Percentiles rank a stretch among this genome's conserved stretches.
These are phyloP conservation scores for Ramphastos sulfuratus DNA, from an alignment of 2,113 vertebrate species.

Conservation along the genomic window DNA sequence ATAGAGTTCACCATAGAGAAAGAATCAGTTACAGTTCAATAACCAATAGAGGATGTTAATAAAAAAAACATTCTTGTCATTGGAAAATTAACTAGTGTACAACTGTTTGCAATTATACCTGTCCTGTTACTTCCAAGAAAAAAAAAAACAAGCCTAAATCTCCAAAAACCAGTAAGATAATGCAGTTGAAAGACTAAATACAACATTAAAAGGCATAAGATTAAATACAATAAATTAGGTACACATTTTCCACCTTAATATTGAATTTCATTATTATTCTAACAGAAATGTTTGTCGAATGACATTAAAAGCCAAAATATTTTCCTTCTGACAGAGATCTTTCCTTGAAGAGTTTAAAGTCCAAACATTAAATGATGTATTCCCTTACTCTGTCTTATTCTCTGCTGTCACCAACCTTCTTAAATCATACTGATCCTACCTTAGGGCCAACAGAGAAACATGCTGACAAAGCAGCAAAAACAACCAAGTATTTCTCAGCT, in stretches of 20 bases:
- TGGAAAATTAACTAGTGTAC: not conserved
- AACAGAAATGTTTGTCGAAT: not conserved
- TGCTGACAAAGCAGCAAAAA: not conserved
- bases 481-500: not conserved
- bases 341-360: not conserved
- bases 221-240: not conserved
- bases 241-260: not conserved
- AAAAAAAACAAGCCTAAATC: not conserved
- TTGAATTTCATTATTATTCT: no score
- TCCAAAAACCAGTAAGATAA: not conserved
- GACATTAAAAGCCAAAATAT: not conserved
- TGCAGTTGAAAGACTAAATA: not conserved
- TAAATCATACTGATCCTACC: not conserved
- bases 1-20: not conserved
- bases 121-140: not conserved
- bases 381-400: not conserved
- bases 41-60: not conserved
- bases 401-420: not conserved
- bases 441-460: not conserved
- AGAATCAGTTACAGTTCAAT: not conserved
- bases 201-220: not conserved
- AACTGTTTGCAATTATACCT: not conserved
- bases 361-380: not conserved
- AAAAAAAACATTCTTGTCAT: not conserved
- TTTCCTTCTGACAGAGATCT: not conserved